Evolutionary conservation across 2,797 vertebrate species (phyloP).

Genomic region (Pterois miles): DNA sequence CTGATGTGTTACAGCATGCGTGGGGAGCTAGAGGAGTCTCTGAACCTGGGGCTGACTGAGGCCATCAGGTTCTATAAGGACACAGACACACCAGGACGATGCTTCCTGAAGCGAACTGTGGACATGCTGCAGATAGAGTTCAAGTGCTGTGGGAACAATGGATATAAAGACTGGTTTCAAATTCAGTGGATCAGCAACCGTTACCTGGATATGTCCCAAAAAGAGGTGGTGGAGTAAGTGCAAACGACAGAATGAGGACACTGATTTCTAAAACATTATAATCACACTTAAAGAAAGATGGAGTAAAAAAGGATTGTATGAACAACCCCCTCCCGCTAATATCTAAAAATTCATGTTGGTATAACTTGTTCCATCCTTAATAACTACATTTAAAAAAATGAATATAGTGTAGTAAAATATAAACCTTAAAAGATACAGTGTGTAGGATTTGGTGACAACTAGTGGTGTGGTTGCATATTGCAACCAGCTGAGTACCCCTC

Average conservation of each 20-base stretch:
- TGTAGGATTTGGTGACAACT: no score
- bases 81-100: conserved; percentile 91
- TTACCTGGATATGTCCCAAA: conserved; percentile 90
- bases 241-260: not conserved
- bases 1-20: conserved; percentile 93
- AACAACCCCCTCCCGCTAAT: not conserved
- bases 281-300: not conserved
- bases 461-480: no score
- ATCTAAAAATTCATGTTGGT: not conserved
- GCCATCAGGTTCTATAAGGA: conserved; percentile 92
- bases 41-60: conserved; percentile 85
- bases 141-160: conserved; percentile 91
- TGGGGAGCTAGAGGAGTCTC: conserved; percentile 88
- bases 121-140: conserved; percentile 92
- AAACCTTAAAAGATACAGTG: not conserved
- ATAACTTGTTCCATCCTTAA: not conserved
- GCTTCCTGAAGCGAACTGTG: conserved; percentile 90
- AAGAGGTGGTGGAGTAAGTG: conserved; percentile 91
- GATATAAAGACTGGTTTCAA: conserved; percentile 93
- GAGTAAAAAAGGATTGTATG: not conserved
- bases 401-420: not conserved
- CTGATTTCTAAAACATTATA: not conserved
- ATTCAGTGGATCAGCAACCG: conserved; percentile 93
- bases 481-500: no score
- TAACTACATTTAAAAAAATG: not conserved